Evolutionary conservation across 2,797 vertebrate species (phyloP), one percentile per base, ranked within the genome.

Genomic region (Lycodopsis pacificus): DNA sequence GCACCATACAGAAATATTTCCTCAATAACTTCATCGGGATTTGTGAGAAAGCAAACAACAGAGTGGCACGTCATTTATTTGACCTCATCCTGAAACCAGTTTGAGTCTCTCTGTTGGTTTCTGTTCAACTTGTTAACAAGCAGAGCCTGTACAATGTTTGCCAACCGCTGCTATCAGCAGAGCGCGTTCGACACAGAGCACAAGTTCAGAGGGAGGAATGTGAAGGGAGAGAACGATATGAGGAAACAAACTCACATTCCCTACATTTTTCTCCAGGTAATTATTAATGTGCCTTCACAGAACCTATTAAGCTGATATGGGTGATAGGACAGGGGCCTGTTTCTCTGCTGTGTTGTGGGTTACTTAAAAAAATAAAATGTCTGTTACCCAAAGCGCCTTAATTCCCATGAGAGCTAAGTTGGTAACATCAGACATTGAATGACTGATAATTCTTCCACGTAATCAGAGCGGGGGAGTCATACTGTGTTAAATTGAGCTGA

Each of bases 231-330:
- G 62, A 64, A 73, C 5, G 4, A 65, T 71, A 53, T 56, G 81
- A 83, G 79, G 77, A 88, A 87, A 90, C 73, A 86, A 88, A 75
- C 67, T 73, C 57, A 36, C 93, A 95, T 95, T 94, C 93, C 87
- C 75, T 30, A 86, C 88, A 90, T 94, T 92, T 86, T 83, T 91
- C 51, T 12, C 68, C 11, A 54, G 85, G 74, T 90, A 94, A 93
- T 94, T 79, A 94, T 94, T 94, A 92, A 94, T 91, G 80, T 71
- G 63, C 83, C 80, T 77, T 89, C 77, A 57, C 49, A 79, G 36
- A 30, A 73, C 62, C 59, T 54, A 51, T 65, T 80, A 65, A 30
- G 61, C 75, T 53, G 84, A 84, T 76, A 82, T 14, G 46, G 59
- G 4, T 25, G 65, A 83, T 49, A 34, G 53, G 73, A 62, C 40